A percentile compares a stretch with the other conserved stretches of the same genome.
phyloP scores from a whole-genome alignment of 2,888 invertebrate genomes.

The Acrocera orbiculus region DNA sequence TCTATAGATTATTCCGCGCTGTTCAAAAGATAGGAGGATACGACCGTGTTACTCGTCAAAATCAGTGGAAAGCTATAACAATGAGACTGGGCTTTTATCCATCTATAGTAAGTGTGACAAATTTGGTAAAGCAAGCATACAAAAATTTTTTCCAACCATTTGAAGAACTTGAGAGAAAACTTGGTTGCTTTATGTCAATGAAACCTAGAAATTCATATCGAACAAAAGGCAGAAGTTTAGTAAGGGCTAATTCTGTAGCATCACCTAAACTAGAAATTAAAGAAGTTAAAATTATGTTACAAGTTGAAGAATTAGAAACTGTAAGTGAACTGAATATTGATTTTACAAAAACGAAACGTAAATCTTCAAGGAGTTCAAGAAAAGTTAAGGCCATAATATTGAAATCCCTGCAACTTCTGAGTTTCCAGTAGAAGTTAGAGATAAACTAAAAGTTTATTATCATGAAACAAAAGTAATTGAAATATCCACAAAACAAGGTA shows the following conservation, averaged over 20 bases:
- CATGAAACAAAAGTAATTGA: slow-evolving; percentile 69
- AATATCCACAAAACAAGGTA: slow-evolving; percentile 46
- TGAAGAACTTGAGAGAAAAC: slow-evolving; percentile 85
- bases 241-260: slow-evolving; percentile 53
- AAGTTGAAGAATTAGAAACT: slow-evolving; percentile 27
- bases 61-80: slow-evolving; percentile 86
- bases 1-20: slow-evolving; percentile 60
- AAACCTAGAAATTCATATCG: slow-evolving; percentile 58
- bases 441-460: slow-evolving; percentile 79
- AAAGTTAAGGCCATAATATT: slow-evolving; percentile 25
- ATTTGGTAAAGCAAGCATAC: slow-evolving; percentile 68
- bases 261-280: slow-evolving; percentile 28
- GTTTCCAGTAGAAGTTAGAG: slow-evolving; percentile 56
- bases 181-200: slow-evolving; percentile 83
- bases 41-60: slow-evolving; percentile 80
- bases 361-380: slow-evolving; percentile 20
- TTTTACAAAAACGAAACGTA: slow-evolving; percentile 15
- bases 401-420: slow-evolving; percentile 16
- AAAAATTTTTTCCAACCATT: slow-evolving; percentile 84
- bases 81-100: slow-evolving; percentile 64
- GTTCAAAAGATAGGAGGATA: slow-evolving; percentile 89
- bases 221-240: slow-evolving; percentile 64
- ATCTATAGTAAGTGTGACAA: slow-evolving; percentile 60
- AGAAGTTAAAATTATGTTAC: slow-evolving; percentile 14
- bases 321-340: slow-evolving; percentile 23